Evolutionary conservation across 2,113 vertebrate species (phyloP).

Genomic region (Malurus cyaneus): DNA sequence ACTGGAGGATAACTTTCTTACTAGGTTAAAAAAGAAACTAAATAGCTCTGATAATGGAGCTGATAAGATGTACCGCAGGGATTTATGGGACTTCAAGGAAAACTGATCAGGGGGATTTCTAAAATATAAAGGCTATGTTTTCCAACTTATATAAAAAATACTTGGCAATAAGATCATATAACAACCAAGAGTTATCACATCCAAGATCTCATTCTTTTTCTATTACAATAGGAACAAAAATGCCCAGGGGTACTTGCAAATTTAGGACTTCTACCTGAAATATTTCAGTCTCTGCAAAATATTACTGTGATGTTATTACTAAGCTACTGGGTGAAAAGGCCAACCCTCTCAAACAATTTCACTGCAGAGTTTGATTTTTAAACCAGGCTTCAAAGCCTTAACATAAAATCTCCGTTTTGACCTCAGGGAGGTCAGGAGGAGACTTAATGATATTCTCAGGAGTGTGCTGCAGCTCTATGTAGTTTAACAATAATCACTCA

Average conservation of each 20-base stretch:
- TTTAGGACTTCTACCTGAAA: background rate
- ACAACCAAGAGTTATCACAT: background rate
- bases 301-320: background rate
- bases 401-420: slow-evolving; percentile 31
- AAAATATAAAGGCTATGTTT: background rate
- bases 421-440: slow-evolving; percentile 15
- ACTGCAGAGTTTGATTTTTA: slow-evolving; percentile 1
- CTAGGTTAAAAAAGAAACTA: slow-evolving; percentile 22
- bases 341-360: background rate
- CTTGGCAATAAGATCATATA: slow-evolving; percentile 11
- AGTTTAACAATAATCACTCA: slow-evolving; percentile 53
- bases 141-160: background rate
- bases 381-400: slow-evolving; percentile 35
- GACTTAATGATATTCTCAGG: background rate
- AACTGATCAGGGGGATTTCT: background rate
- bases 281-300: background rate
- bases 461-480: slow-evolving; percentile 17
- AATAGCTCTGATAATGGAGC: slow-evolving; percentile 29
- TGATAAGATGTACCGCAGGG: background rate
- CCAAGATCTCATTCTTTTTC: background rate
- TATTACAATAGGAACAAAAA: background rate
- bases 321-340: slow-evolving; percentile 14
- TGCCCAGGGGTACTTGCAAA: background rate
- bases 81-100: slow-evolving; percentile 21
- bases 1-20: slow-evolving; percentile 7